phyloP scores from a whole-genome alignment of 1,140 invertebrate genomes.

The Ostrea edulis region DNA sequence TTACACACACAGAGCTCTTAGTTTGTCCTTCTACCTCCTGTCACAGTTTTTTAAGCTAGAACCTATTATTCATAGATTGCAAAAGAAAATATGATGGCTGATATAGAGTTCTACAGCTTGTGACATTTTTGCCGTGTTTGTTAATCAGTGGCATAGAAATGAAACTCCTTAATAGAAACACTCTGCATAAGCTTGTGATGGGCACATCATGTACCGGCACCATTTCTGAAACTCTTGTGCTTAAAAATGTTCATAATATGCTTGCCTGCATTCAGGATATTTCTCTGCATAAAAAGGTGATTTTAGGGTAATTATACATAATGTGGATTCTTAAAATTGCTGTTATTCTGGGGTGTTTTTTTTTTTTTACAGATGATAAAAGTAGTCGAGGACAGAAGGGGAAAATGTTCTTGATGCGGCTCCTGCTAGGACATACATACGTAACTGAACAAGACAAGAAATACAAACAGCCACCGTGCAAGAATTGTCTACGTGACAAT shows the following conservation, averaged over 20 bases:
- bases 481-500: constrained; percentile 2
- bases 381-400: constrained; percentile 26
- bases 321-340: background rate
- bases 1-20: no score
- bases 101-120: no score
- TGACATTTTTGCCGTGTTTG: no score
- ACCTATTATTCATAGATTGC: no score
- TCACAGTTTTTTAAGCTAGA: no score
- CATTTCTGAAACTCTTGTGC: background rate
- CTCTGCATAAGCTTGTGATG: no score
- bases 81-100: no score
- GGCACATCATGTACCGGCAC: no score
- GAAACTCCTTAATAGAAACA: no score
- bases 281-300: background rate
- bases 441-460: constrained; percentile 47
- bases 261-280: background rate
- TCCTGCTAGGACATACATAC: constrained; percentile 60
- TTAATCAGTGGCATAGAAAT: no score
- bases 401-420: constrained; percentile 58
- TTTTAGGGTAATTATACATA: background rate
- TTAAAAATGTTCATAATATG: background rate
- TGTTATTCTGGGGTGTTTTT: background rate
- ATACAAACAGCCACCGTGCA: constrained; percentile 58
- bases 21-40: no score
- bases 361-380: constrained; percentile 53